phyloP scores from a whole-genome alignment of 2,888 invertebrate genomes.

The Ectemnius continuus region DNA sequence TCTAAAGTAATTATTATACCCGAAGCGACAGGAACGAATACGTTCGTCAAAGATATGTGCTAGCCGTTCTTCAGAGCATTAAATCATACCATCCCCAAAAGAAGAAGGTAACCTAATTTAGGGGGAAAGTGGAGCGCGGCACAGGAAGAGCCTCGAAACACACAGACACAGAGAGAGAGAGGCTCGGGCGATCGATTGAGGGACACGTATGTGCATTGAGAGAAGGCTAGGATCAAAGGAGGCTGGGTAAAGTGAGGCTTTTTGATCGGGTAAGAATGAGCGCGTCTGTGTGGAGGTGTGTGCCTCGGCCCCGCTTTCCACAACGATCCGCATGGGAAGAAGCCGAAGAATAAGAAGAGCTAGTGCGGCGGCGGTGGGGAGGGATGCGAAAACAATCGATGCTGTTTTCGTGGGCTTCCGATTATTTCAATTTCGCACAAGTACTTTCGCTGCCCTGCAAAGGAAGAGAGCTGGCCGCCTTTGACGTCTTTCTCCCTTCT shows the following conservation, averaged over 20 bases:
- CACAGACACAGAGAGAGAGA: background rate
- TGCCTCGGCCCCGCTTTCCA: conserved; percentile 28
- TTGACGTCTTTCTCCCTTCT: conserved; percentile 15
- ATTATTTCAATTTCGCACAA: conserved; percentile 56
- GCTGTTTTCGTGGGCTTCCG: conserved; percentile 49
- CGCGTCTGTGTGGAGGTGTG: background rate
- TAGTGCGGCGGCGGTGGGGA: background rate
- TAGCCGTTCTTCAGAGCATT: background rate
- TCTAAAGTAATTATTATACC: too few species aligned
- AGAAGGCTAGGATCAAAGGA: background rate
- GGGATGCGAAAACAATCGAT: conserved; percentile 45
- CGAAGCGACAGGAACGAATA: too few species aligned
- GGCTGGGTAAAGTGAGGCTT: background rate
- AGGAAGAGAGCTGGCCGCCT: conserved; percentile 14
- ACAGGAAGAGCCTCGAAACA: background rate
- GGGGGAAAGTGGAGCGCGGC: conserved; percentile 23
- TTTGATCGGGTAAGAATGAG: background rate
- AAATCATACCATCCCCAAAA: conserved; percentile 29
- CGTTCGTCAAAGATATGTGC: background rate
- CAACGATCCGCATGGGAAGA: conserved; percentile 9
- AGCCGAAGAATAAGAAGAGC: conserved; percentile 6
- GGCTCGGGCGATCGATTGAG: background rate
- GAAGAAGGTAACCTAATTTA: conserved; percentile 4
- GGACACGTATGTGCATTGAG: background rate
- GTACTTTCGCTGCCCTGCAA: conserved; percentile 53